Conservation (phyloP, 2,888 invertebrate species). For the Reticulitermes lucifugus region DNA sequence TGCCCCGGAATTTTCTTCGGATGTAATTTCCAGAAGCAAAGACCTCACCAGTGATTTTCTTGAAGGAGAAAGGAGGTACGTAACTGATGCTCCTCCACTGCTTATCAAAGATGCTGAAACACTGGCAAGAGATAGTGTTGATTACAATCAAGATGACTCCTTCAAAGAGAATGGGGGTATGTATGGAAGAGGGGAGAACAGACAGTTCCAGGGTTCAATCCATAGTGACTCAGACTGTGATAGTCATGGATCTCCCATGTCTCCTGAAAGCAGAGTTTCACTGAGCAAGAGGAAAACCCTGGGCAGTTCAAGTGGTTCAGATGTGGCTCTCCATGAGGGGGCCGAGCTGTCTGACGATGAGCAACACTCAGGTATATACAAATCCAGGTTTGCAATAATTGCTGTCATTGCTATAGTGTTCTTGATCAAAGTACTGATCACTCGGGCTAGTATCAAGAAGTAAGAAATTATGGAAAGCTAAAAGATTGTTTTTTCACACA, state of each 20-base stretch:
- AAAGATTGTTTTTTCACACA: background rate
- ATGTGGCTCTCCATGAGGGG: slow-evolving; percentile 74
- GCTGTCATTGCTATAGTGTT: slow-evolving; percentile 19
- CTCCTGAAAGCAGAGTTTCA: slow-evolving; percentile 48
- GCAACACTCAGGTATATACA: slow-evolving; percentile 69
- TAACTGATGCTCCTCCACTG: slow-evolving; percentile 24
- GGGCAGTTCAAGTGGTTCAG: slow-evolving; percentile 74
- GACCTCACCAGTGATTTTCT: slow-evolving; percentile 35
- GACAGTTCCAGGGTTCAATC: slow-evolving; percentile 28
- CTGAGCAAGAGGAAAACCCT: slow-evolving; percentile 64
- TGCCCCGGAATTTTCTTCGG: background rate
- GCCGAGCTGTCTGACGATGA: slow-evolving; percentile 72
- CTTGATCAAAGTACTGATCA: slow-evolving; percentile 14
- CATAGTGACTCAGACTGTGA: slow-evolving; percentile 66
- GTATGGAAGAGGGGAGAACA: background rate
- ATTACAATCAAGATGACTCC: background rate
- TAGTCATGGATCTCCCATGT: slow-evolving; percentile 55
- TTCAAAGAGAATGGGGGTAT: slow-evolving; percentile 36
- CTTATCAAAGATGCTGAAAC: background rate
- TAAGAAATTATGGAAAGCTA: slow-evolving; percentile 27
- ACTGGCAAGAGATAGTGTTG: slow-evolving; percentile 14
- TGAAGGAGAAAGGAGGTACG: slow-evolving; percentile 29
- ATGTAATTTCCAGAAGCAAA: slow-evolving; percentile 26
- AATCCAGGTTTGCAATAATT: slow-evolving; percentile 22
- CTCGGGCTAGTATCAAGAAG: background rate